phyloP scores from a whole-genome alignment of 2,113 vertebrate genomes.

The Galeopterus variegatus region DNA sequence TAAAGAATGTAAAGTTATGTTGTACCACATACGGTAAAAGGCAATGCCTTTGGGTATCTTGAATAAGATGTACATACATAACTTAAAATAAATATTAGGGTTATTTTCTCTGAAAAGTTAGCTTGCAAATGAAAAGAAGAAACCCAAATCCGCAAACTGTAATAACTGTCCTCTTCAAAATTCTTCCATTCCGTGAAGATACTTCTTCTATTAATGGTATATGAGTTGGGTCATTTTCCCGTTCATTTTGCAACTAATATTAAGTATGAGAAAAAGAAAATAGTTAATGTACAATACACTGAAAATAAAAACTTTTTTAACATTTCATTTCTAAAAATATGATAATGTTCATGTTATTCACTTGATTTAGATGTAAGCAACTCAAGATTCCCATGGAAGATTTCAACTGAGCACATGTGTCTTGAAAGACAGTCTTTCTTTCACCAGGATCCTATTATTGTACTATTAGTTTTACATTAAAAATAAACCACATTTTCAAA shows the following conservation, averaged over 20 bases:
- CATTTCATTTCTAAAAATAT: constrained; percentile 13
- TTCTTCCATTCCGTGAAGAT: constrained; percentile 80
- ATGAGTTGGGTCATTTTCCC: constrained; percentile 86
- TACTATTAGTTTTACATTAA: constrained; percentile 57
- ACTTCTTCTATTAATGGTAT: constrained; percentile 85
- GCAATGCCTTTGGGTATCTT: constrained; percentile 36
- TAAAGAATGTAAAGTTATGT: constrained; percentile 62
- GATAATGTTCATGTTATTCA: not conserved
- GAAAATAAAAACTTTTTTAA: constrained; percentile 57
- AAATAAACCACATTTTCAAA: constrained; percentile 57
- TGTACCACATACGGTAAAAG: constrained; percentile 65
- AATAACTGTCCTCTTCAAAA: constrained; percentile 85
- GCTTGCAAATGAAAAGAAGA: constrained; percentile 87
- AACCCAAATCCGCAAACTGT: constrained; percentile 89
- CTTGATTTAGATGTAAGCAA: not conserved
- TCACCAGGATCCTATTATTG: not conserved
- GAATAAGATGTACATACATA: constrained; percentile 49
- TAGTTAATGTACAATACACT: constrained; percentile 45
- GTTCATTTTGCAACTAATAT: constrained; percentile 88
- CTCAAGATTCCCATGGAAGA: constrained; percentile 62
- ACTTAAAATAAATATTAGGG: constrained; percentile 58
- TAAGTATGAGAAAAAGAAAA: constrained; percentile 71
- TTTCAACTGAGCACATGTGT: constrained; percentile 51
- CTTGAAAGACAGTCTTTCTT: constrained; percentile 24
- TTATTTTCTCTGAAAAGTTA: constrained; percentile 82